These are phyloP conservation scores for Battus philenor DNA, from an alignment of 1,140 invertebrate species.

Conservation along the genomic window DNA sequence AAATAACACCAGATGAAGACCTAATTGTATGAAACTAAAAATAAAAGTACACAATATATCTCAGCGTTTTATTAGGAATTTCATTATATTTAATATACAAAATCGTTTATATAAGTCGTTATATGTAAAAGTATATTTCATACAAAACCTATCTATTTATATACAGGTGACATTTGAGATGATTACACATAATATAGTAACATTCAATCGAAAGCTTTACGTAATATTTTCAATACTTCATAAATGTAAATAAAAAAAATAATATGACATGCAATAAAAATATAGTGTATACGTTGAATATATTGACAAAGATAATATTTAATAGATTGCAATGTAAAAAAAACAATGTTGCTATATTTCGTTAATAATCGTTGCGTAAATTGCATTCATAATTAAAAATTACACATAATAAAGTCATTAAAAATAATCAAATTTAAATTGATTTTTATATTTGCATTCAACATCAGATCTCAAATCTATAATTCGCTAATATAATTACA, in stretches of 20 bases:
- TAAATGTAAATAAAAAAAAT: background rate
- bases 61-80: slow-evolving; percentile 43
- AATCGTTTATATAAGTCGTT: slow-evolving; percentile 32
- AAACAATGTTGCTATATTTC: background rate
- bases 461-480: slow-evolving; percentile 10
- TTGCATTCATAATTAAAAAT: no score
- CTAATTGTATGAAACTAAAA: slow-evolving; percentile 37
- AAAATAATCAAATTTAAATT: no score
- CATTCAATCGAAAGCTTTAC: no score
- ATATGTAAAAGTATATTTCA: slow-evolving; percentile 20
- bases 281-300: no score
- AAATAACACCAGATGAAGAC: slow-evolving; percentile 43
- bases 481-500: background rate
- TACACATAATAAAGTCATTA: no score
- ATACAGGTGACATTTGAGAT: slow-evolving; percentile 27
- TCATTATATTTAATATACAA: slow-evolving; percentile 44
- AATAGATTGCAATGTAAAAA: background rate
- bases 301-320: no score
- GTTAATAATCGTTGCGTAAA: no score
- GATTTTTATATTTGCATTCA: no score
- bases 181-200: background rate
- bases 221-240: background rate
- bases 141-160: slow-evolving; percentile 42
- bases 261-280: no score
- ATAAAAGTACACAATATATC: slow-evolving; percentile 25